Percentiles rank a stretch among this genome's conserved stretches.
Conservation (phyloP, 2,888 invertebrate species). For the Meiosimyza decipiens region DNA sequence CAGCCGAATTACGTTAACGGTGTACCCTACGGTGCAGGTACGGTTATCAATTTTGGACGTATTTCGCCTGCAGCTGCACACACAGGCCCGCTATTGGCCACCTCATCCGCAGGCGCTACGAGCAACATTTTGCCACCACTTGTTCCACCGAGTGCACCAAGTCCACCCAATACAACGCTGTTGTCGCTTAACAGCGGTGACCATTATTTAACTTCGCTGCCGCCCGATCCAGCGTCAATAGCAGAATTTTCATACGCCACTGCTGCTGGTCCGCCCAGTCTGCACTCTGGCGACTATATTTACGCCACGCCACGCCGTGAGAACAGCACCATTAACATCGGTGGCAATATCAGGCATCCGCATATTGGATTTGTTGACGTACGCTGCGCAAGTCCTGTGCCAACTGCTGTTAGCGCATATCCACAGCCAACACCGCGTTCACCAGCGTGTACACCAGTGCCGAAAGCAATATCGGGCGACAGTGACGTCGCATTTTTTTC, state of each 20-base stretch:
- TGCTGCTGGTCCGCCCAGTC: conserved; percentile 35
- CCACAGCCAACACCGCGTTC: conserved; percentile 21
- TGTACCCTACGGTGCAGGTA: conserved; percentile 49
- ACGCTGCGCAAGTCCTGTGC: conserved; percentile 7
- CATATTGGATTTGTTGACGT: neutral
- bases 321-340: conserved; percentile 48
- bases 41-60: conserved; percentile 54
- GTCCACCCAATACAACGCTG: conserved; percentile 26
- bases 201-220: conserved; percentile 30
- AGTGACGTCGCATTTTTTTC: conserved; percentile 28
- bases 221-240: conserved; percentile 20
- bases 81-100: conserved; percentile 54
- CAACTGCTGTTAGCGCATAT: conserved; percentile 21
- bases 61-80: conserved; percentile 49
- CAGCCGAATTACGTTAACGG: conserved; percentile 41
- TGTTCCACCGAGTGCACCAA: neutral
- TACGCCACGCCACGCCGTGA: conserved; percentile 57
- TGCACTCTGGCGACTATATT: conserved; percentile 25
- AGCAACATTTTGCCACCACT: conserved; percentile 39
- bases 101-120: conserved; percentile 50
- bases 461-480: conserved; percentile 31
- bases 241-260: conserved; percentile 24
- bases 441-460: conserved; percentile 5
- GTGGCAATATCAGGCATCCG: too few relatives aligned
- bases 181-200: conserved; percentile 32